Percentiles rank a stretch among this genome's conserved stretches.
phyloP scores from a whole-genome alignment of 2,888 invertebrate genomes.

The Leptinotarsa haldemani region DNA sequence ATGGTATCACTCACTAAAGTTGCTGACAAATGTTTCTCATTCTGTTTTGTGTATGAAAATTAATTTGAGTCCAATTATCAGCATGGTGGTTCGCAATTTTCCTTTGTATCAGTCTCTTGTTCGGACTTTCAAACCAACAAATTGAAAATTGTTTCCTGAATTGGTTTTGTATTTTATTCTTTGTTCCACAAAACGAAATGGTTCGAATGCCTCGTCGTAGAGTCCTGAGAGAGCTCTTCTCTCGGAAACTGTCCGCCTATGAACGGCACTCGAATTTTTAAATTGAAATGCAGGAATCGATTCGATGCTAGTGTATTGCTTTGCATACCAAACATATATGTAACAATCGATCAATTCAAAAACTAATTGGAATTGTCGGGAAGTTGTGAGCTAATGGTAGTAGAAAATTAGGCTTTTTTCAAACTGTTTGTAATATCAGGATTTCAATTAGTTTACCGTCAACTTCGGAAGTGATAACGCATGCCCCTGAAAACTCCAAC shows the following conservation, averaged over 20 bases:
- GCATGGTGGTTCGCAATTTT: neutral
- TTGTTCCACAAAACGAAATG: constrained; percentile 1
- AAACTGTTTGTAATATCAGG: no score
- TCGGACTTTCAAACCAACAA: neutral
- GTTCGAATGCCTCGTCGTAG: neutral
- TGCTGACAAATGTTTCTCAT: no score
- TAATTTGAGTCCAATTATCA: neutral
- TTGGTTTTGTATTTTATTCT: constrained; percentile 7
- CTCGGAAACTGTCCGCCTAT: neutral
- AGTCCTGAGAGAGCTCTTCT: constrained; percentile 2
- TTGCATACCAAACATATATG: neutral
- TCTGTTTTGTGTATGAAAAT: neutral
- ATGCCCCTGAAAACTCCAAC: no score
- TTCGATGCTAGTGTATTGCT: neutral
- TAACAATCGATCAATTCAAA: neutral
- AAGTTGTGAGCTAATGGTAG: no score
- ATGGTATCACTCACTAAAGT: no score
- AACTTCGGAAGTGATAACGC: no score
- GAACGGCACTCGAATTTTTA: neutral
- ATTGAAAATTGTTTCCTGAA: neutral
- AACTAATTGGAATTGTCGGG: no score
- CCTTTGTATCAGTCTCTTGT: neutral
- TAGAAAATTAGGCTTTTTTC: no score
- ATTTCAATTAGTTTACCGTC: no score
- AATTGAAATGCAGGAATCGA: constrained; percentile 1